Conservation (phyloP, 2,797 vertebrate species). For the Squalus acanthias region DNA sequence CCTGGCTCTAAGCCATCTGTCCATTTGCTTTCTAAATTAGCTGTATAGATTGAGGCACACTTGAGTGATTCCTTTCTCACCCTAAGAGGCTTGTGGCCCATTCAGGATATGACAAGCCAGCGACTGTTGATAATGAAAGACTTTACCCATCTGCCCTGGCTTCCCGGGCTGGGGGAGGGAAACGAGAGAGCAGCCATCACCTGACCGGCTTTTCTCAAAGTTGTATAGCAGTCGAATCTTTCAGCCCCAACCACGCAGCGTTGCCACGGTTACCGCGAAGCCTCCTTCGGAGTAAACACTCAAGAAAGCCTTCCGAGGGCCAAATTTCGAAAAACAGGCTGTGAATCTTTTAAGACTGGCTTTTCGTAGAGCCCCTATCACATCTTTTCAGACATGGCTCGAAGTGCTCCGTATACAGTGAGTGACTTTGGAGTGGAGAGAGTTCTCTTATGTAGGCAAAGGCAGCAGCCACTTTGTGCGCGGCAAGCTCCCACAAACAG, state of each 20-base stretch:
- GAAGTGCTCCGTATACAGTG: neutral
- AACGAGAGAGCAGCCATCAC: neutral
- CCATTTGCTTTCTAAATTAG: neutral
- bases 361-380: neutral
- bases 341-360: neutral
- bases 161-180: neutral
- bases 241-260: neutral
- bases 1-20: neutral
- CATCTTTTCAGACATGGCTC: neutral
- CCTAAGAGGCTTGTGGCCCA: neutral
- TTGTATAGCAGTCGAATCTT: neutral
- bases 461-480: neutral
- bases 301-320: neutral
- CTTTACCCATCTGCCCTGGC: neutral
- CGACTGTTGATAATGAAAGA: neutral
- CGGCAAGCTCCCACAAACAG: neutral
- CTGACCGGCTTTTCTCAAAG: neutral
- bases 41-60: neutral
- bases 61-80: neutral
- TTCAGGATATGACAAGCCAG: neutral
- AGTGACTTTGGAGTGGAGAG: neutral
- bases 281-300: neutral
- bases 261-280: neutral
- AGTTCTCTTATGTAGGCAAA: neutral
- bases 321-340: neutral